Evolutionary conservation across 2,113 vertebrate genomes (phyloP), one percentile per base, ranked within the genome.

Genomic region (Vombatus ursinus): DNA sequence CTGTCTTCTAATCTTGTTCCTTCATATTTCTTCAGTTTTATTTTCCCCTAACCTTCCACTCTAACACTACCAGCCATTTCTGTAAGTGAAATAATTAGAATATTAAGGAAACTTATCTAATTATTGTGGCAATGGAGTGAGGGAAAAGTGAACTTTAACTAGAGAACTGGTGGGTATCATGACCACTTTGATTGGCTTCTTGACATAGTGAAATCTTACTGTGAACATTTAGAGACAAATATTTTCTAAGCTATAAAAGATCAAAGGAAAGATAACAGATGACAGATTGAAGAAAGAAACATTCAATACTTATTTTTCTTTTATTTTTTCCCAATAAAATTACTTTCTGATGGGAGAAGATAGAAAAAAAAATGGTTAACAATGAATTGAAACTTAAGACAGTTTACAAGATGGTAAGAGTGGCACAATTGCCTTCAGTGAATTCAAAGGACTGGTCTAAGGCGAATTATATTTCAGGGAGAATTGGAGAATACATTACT

Each of bases 21-120:
- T 90, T 90, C n/a, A 51, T 7, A 19, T 57, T 92, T 92, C 95
- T n/a, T 77, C 26, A 24, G 51, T 23, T 91, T 92, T 24, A 6
- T 52, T 92, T 90, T 31, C 49, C n/a, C 23, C 89, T 50, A 52
- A 9, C 90, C 47, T 1, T 44, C 52, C 31, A 37, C 92, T 31
- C 91, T 49, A 51, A 23, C 10, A 50, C 91, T 54, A 84, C 37
- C n/a, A 3, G 22, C 84, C 89, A 5, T 94, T 93, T 50, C 68
- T 93, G 53, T 53, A 84, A 3, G 14, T n/a, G 37, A 96, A 77
- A 84, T 54, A 89, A 68, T 95, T 96, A 54, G 77, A 92, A n/a
- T 89, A 52, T 44, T 94, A 93, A 92, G 61, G 52, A 90, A 47
- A 24, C 0, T 90, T 90, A 93, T 44, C 23, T 37, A 48, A 90